Base-by-base conservation (phyloP, 2,797 vertebrate species). In the Bufotes viridis region DNA sequence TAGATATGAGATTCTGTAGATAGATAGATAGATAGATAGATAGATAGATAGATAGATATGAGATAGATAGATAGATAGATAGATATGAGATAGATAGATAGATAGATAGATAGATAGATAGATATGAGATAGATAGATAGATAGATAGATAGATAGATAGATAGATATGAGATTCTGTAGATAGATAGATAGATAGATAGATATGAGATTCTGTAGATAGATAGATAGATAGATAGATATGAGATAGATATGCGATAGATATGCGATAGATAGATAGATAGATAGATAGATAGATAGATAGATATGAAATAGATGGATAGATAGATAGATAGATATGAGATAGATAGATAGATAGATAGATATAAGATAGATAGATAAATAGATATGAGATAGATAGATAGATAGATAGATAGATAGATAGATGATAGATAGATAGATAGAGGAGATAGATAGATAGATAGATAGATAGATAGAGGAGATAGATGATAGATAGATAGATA, bases 161-260 rank as follows among this genome's bases (percentile, higher is more conserved):
- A 61, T 18, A 12, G n/a, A n/a, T n/a, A n/a, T n/a, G n/a, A n/a
- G n/a, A n/a, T n/a, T n/a, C n/a, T n/a, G n/a, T n/a, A n/a, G n/a
- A 61, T 61, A 70, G 69, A 70, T 70, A 70, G 42, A 53, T 70
- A 70, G 69, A 69, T 78, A 78, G 74, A 78, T 78, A 51, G 69
- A 78, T 78, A n/a, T n/a, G n/a, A 78, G 74, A 78, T 78, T n/a
- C n/a, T n/a, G n/a, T n/a, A 53, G 72, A 51, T 51, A 34, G 18
- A 76, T 51, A 49, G 49, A 53, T 51, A 72, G 75, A 78, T 69
- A 29, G 24, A 15, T 22, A 61, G 29, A 20, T 5, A n/a, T n/a
- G n/a, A 61, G 60, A 42, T 42, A 42, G 42, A 42, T 42, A 18
- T 49, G 57, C 51, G 72, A 42, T n/a, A 78, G 0, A 12, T 53